phyloP scores from a whole-genome alignment of 1,140 invertebrate species.

The Papilio polyxenes region DNA sequence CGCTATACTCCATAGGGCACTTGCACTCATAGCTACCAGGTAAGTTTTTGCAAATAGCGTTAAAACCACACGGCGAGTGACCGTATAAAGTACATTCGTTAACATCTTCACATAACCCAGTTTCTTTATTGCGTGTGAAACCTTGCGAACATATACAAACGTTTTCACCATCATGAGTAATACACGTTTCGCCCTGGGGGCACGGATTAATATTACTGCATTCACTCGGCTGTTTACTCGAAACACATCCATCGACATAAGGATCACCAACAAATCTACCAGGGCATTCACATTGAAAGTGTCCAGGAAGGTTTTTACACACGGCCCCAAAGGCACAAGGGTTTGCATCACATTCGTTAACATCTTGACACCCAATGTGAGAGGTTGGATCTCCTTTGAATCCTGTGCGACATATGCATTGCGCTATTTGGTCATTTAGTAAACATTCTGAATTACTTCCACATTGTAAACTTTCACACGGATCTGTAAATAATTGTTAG shows the following conservation, averaged over 20 bases:
- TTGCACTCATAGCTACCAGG: conserved; percentile 97
- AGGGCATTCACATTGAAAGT: conserved; percentile 93
- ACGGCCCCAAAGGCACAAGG: conserved; percentile 91
- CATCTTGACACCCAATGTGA: conserved; percentile 90
- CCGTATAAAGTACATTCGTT: conserved; percentile 92
- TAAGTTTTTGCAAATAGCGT: conserved; percentile 95
- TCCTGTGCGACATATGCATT: conserved; percentile 90
- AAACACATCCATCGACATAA: conserved; percentile 86
- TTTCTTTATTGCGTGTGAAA: conserved; percentile 86
- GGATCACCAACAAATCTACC: conserved; percentile 86
- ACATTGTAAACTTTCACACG: conserved; percentile 92
- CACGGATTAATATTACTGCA: conserved; percentile 90
- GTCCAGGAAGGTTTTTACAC: conserved; percentile 93
- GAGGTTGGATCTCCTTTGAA: conserved; percentile 86
- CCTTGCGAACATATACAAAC: conserved; percentile 94
- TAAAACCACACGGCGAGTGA: conserved; percentile 90
- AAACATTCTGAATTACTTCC: conserved; percentile 94
- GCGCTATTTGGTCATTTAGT: conserved; percentile 89
- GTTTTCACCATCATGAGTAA: conserved; percentile 87
- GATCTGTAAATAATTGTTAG: conserved; percentile 83
- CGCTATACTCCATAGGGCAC: conserved; percentile 91
- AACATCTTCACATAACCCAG: conserved; percentile 90
- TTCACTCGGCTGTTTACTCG: conserved; percentile 82
- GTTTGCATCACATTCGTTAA: conserved; percentile 91
- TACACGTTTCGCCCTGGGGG: conserved; percentile 90